phyloP scores from a whole-genome alignment of 2,113 vertebrate genomes.

The Mormoops blainvillei region DNA sequence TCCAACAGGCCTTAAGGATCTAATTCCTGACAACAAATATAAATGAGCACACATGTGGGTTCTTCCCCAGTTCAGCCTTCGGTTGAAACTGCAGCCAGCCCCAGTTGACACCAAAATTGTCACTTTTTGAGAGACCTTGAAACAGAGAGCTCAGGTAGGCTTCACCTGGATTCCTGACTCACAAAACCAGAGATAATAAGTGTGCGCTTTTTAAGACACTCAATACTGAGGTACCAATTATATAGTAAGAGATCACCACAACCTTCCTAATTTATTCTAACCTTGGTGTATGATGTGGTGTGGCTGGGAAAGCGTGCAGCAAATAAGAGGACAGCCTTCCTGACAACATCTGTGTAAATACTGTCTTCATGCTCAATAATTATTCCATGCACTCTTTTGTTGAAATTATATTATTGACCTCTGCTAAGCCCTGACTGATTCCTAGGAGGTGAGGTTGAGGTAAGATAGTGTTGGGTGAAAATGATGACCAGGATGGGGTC shows the following conservation, averaged over 20 bases:
- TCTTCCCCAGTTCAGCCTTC: background rate
- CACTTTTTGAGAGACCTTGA: background rate
- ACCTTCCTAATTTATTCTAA: background rate
- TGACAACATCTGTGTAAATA: constrained; percentile 85
- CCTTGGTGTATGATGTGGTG: constrained; percentile 18
- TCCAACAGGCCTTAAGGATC: background rate
- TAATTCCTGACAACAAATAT: background rate
- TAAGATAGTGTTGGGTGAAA: constrained; percentile 70
- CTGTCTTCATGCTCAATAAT: constrained; percentile 84
- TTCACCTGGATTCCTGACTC: background rate
- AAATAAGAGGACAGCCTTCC: constrained; percentile 56
- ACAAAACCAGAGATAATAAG: background rate
- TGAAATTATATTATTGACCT: constrained; percentile 83
- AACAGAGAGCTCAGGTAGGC: background rate
- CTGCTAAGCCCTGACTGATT: constrained; percentile 19
- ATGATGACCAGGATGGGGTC: background rate
- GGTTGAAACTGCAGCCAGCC: background rate
- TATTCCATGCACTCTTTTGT: constrained; percentile 79
- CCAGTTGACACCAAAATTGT: background rate
- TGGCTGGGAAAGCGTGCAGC: constrained; percentile 75
- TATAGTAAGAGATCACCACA: background rate
- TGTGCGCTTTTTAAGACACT: background rate
- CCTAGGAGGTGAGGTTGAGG: constrained; percentile 82
- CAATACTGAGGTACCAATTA: background rate
- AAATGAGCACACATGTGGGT: background rate